Conservation (phyloP, 2,797 vertebrate species). For the Muscicapa striata region DNA sequence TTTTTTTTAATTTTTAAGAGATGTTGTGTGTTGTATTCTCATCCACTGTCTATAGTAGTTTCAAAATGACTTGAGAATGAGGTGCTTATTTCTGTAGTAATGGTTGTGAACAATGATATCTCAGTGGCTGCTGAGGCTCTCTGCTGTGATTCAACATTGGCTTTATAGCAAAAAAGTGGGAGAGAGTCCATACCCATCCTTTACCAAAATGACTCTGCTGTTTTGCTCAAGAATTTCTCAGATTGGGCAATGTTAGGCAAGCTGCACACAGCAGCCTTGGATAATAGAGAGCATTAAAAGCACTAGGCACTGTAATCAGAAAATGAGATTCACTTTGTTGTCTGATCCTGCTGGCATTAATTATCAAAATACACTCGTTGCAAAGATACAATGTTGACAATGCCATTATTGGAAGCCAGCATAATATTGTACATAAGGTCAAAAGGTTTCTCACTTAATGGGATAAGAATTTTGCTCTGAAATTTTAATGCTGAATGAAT, state of each 20-base stretch:
- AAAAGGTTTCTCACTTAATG: slow-evolving; percentile 10
- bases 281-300: neutral
- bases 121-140: neutral
- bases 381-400: neutral
- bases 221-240: neutral
- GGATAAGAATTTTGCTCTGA: neutral
- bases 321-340: neutral
- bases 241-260: neutral
- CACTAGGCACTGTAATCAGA: neutral
- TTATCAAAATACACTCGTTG: neutral
- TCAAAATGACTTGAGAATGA: neutral
- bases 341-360: neutral
- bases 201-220: neutral
- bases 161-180: neutral
- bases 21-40: neutral
- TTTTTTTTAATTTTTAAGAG: neutral
- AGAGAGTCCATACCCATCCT: neutral
- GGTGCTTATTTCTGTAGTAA: neutral
- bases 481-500: neutral
- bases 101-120: neutral
- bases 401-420: neutral
- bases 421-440: neutral
- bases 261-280: neutral
- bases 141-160: neutral
- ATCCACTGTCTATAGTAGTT: neutral